phyloP scores from a whole-genome alignment of 2,888 invertebrate genomes.

The Eupithecia tripunctaria region DNA sequence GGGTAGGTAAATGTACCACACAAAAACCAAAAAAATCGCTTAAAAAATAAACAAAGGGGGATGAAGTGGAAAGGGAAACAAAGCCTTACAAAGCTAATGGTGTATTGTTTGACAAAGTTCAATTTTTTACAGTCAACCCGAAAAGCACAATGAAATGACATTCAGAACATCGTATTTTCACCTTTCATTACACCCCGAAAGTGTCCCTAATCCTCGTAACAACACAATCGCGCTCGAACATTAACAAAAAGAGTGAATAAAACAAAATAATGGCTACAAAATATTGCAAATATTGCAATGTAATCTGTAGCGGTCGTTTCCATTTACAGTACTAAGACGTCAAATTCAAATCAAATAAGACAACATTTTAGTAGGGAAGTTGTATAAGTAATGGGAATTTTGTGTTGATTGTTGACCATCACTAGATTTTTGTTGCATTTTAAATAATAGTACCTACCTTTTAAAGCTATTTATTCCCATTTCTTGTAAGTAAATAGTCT shows the following conservation, averaged over 20 bases:
- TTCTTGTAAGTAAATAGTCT: too few relatives aligned
- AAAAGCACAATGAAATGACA: constrained; percentile 12
- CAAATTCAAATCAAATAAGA: too few relatives aligned
- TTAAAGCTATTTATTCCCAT: too few relatives aligned
- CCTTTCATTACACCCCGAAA: constrained; percentile 22
- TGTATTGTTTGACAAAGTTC: background rate
- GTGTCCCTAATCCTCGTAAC: constrained; percentile 21
- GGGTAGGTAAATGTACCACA: too few relatives aligned
- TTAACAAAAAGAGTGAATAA: constrained; percentile 45
- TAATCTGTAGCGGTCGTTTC: constrained; percentile 47
- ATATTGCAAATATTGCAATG: constrained; percentile 57
- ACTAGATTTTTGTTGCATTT: background rate
- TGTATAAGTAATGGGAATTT: background rate
- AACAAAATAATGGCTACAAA: constrained; percentile 40
- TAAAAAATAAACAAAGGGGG: background rate
- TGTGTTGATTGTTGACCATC: background rate
- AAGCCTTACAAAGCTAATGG: background rate
- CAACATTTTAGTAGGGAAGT: background rate
- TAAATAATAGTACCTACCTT: too few relatives aligned
- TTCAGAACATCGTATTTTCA: constrained; percentile 29
- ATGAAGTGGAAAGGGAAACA: background rate
- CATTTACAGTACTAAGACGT: constrained; percentile 6
- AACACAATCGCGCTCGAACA: constrained; percentile 37
- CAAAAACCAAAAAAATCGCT: too few relatives aligned
- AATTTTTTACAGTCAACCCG: background rate